Percentiles rank a stretch among this genome's conserved stretches.
Conservation (phyloP, 2,113 vertebrate genomes). For the Coptodon rendalli region DNA sequence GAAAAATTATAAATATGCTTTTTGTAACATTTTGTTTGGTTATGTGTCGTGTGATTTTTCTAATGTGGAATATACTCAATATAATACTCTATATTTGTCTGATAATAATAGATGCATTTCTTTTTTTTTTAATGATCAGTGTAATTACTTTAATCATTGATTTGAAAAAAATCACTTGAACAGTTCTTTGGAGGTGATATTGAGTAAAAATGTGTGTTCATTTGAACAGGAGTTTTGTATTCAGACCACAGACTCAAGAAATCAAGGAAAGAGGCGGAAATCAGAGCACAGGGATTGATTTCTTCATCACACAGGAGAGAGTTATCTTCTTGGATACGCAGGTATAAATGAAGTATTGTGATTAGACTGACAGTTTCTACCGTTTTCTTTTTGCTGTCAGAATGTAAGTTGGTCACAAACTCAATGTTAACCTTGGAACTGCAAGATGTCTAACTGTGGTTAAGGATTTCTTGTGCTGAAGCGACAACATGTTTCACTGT, state of each 20-base stretch:
- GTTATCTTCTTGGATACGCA: slow-evolving; percentile 92
- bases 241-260: slow-evolving; percentile 85
- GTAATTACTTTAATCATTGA: background rate
- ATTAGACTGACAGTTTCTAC: background rate
- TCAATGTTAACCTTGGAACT: background rate
- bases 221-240: slow-evolving; percentile 78
- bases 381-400: background rate
- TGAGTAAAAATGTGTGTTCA: background rate
- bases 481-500: background rate
- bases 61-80: background rate
- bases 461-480: background rate
- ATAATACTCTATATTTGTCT: background rate
- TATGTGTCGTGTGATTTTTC: background rate
- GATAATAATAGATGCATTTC: background rate
- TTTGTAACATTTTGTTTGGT: background rate
- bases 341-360: slow-evolving; percentile 56
- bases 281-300: slow-evolving; percentile 89
- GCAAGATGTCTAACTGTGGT: background rate
- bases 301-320: slow-evolving; percentile 91
- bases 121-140: background rate
- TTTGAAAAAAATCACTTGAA: background rate
- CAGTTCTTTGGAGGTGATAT: background rate
- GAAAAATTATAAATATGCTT: background rate
- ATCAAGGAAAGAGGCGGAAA: slow-evolving; percentile 89
- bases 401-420: background rate